These are phyloP conservation scores for Xyrichtys novacula DNA, from an alignment of 2,797 vertebrate species.

Conservation along the genomic window DNA sequence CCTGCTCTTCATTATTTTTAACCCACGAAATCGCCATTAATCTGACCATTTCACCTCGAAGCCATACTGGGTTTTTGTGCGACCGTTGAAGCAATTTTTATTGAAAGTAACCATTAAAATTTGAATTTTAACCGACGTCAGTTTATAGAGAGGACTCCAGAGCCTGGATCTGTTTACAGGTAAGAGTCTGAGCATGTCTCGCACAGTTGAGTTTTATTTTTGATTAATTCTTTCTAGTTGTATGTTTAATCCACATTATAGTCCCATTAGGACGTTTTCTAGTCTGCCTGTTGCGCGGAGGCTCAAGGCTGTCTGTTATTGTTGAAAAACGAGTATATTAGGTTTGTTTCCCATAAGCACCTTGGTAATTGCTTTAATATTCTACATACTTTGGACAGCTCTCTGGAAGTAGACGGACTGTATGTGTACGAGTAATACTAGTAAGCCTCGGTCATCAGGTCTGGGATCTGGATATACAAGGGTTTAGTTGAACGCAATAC, in stretches of 20 bases:
- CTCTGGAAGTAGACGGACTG: background rate
- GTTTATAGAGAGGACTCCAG: constrained; percentile 24
- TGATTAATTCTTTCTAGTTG: constrained; percentile 14
- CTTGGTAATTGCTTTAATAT: constrained; percentile 19
- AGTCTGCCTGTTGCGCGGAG: constrained; percentile 59
- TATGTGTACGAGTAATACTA: constrained; percentile 4
- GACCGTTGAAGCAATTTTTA: background rate
- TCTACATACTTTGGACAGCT: background rate
- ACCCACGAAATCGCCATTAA: background rate
- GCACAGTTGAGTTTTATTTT: constrained; percentile 56
- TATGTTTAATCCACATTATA: constrained; percentile 7
- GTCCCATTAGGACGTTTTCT: background rate
- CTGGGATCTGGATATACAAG: constrained; percentile 1
- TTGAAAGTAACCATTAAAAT: constrained; percentile 23
- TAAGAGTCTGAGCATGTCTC: constrained; percentile 62
- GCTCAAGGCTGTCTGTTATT: constrained; percentile 21
- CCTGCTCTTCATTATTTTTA: constrained; percentile 1
- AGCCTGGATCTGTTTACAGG: constrained; percentile 48
- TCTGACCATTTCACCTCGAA: constrained; percentile 2
- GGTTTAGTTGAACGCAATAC: constrained; percentile 17
- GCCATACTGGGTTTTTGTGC: background rate
- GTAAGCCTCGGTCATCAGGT: constrained; percentile 9
- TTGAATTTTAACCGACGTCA: constrained; percentile 23
- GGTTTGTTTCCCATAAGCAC: constrained; percentile 1
- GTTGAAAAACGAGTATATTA: constrained; percentile 16